Evolutionary conservation across 2,797 vertebrate genomes (phyloP).

Genomic region (Chaetophractus vellerosus): DNA sequence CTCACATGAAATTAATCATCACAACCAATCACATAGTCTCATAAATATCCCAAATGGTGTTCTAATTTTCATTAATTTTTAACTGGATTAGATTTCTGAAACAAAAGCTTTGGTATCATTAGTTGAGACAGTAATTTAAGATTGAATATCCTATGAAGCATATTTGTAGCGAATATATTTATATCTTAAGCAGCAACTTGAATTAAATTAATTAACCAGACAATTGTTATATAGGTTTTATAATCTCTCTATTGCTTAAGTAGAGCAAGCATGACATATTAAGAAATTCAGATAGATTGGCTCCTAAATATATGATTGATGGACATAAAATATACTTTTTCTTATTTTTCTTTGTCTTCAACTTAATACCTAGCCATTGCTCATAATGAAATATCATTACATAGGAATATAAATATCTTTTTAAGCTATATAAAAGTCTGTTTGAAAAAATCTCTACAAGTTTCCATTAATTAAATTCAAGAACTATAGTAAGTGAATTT

Average conservation of each 20-base stretch:
- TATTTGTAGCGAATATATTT: background rate
- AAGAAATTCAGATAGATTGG: background rate
- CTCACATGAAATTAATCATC: too few relatives aligned
- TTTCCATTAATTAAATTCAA: background rate
- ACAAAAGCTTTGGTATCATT: background rate
- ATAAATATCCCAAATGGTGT: background rate
- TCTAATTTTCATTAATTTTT: background rate
- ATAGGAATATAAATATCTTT: too few relatives aligned
- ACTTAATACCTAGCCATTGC: background rate
- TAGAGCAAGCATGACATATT: background rate
- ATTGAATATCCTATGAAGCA: background rate
- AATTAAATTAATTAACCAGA: slow-evolving; percentile 6
- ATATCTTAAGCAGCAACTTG: background rate
- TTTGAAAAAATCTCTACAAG: background rate
- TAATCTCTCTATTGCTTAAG: background rate
- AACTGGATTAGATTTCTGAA: background rate
- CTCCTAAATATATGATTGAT: background rate
- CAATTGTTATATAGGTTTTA: background rate
- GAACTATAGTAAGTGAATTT: background rate
- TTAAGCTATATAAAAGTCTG: background rate
- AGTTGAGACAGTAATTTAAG: background rate
- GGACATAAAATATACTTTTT: background rate
- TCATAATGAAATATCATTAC: background rate
- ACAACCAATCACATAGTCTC: background rate
- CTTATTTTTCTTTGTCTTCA: background rate